phyloP scores from a whole-genome alignment of 2,113 vertebrate genomes.

The Poeciliopsis prolifica region DNA sequence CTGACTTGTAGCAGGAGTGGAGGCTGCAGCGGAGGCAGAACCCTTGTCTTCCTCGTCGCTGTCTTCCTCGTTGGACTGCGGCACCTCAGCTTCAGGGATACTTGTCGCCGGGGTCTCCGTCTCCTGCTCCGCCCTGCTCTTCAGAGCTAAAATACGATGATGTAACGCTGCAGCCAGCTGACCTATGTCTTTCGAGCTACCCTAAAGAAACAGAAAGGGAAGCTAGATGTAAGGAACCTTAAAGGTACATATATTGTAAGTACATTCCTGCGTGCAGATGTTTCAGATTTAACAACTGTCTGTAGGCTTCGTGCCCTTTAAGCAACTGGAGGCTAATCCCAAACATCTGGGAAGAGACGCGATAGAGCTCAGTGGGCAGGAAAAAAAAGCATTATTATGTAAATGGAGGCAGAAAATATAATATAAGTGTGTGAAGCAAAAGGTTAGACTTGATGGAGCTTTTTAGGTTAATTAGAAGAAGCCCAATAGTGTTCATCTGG shows the following conservation, averaged over 20 bases:
- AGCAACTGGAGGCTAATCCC: not conserved
- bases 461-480: not conserved
- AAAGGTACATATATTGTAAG: not conserved
- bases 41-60: slow-evolving; percentile 89
- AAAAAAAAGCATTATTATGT: not conserved
- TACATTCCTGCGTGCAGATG: not conserved
- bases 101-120: slow-evolving; percentile 79
- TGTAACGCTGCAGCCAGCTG: slow-evolving; percentile 94
- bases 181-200: slow-evolving; percentile 96
- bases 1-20: slow-evolving; percentile 80
- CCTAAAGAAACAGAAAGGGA: slow-evolving; percentile 70
- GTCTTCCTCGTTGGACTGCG: slow-evolving; percentile 91
- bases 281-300: slow-evolving; percentile 13
- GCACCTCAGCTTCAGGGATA: slow-evolving; percentile 84
- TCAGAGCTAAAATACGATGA: slow-evolving; percentile 93
- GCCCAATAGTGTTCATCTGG: not conserved
- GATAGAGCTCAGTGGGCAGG: not conserved
- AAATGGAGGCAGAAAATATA: not conserved
- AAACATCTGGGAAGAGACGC: slow-evolving; percentile 17
- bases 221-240: slow-evolving; percentile 13
- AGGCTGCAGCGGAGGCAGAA: slow-evolving; percentile 78
- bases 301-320: not conserved
- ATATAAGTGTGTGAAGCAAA: not conserved
- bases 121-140: slow-evolving; percentile 91
- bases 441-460: not conserved